phyloP scores from a whole-genome alignment of 1,140 invertebrate species.

The Oedothorax gibbosus region DNA sequence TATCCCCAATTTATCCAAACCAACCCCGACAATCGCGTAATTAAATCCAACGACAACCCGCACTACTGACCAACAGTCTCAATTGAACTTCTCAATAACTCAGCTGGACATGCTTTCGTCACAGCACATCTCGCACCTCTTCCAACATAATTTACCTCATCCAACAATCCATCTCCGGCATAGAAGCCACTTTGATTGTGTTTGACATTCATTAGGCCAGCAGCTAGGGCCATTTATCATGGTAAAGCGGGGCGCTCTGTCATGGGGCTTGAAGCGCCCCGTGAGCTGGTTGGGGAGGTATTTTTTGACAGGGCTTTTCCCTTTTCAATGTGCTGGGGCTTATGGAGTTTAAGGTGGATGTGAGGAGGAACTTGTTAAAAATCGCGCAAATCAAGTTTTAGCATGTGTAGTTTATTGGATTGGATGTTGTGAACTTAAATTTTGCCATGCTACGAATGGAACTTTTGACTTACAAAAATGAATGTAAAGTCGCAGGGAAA shows the following conservation, averaged over 20 bases:
- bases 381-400: no score
- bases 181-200: slow-evolving; percentile 48
- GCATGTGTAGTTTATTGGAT: no score
- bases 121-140: neutral
- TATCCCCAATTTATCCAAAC: no score
- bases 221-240: slow-evolving; percentile 47
- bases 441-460: no score
- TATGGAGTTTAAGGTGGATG: slow-evolving; percentile 7
- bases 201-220: slow-evolving; percentile 52
- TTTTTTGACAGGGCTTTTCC: no score
- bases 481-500: no score
- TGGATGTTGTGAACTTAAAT: no score
- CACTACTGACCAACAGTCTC: neutral
- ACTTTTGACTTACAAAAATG: no score
- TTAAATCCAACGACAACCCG: no score
- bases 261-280: neutral
- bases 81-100: slow-evolving; percentile 16
- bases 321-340: neutral
- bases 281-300: neutral
- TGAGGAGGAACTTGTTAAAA: no score
- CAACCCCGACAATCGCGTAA: no score
- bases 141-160: slow-evolving; percentile 35
- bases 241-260: slow-evolving; percentile 48
- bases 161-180: slow-evolving; percentile 37
- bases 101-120: slow-evolving; percentile 19